A percentile compares a stretch with the other conserved stretches of the same genome.
Evolutionary conservation across 2,113 vertebrate genomes (phyloP).

Genomic region (Calidris pygmaea): DNA sequence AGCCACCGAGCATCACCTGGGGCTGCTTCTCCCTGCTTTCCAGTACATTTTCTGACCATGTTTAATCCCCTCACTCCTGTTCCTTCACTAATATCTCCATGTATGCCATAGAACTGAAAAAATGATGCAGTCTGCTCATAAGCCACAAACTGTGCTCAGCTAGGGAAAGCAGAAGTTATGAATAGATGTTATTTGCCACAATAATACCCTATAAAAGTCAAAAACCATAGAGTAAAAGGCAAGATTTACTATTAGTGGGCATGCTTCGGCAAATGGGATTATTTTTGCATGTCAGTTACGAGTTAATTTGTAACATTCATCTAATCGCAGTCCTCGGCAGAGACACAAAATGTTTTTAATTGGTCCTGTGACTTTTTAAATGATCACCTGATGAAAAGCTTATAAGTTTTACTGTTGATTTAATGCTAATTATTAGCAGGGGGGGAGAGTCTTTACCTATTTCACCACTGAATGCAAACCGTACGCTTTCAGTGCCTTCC

Average conservation of each 20-base stretch:
- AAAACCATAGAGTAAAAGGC: background rate
- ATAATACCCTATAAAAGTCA: conserved; percentile 33
- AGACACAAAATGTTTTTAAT: conserved; percentile 30
- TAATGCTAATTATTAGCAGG: background rate
- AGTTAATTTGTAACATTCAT: conserved; percentile 50
- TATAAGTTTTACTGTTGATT: conserved; percentile 18
- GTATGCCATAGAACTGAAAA: background rate
- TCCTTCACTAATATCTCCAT: background rate
- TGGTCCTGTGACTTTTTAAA: conserved; percentile 44
- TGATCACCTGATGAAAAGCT: conserved; percentile 31
- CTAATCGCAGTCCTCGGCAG: background rate
- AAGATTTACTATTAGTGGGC: conserved; percentile 46
- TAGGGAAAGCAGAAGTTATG: conserved; percentile 18
- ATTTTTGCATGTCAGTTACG: conserved; percentile 46
- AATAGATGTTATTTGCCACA: conserved; percentile 18
- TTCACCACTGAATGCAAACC: background rate
- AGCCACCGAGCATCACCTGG: accelerated
- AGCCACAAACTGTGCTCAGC: background rate
- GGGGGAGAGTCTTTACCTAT: background rate
- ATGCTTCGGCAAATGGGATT: conserved; percentile 45
- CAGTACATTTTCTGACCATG: background rate
- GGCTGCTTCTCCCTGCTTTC: background rate
- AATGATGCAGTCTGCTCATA: background rate
- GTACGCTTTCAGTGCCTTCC: background rate
- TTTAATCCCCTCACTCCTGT: background rate